Base-by-base conservation (phyloP, 23 tunicate species). In the Styela clava region DNA sequence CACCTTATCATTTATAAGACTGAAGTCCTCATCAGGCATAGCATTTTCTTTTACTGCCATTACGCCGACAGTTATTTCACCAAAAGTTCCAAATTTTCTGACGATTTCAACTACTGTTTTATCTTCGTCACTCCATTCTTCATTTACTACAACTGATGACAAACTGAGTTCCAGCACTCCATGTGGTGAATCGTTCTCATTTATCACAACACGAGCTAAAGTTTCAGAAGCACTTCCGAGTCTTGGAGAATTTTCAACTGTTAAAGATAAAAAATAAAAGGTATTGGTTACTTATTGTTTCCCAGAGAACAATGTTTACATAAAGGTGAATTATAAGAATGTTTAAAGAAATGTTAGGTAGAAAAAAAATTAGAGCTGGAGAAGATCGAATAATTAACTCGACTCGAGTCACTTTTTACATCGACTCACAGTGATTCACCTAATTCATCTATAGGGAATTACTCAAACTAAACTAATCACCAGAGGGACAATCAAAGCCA, bases 171-270 rank as follows among this genome's bases (percentile, higher is more conserved):
- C 97, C 26, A 91, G 79, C 22, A 91, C 63, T 33, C 97, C 97
- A 63, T 91, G 83, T 24, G 97, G 97, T 3, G 83, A 68, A 52
- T 91, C 97, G 34, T 91, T 91, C 63, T 83, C 87, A 9, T 21
- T 36, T n/a, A 91, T 91, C 35, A 83, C 78, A 3, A 91, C 85
- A 35, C 89, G 86, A 35, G 63, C 33, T 34, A 82, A 24, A 30
- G 78, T 81, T 18, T 81, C 68, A 24, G 34, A 21, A 30, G 61
- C 64, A 25, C 37, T 18, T 20, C 95, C 95, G 19, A 89, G 79
- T 19, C 86, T 72, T 35, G 95, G 95, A 65, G 95, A 89, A 64
- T 85, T 56, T 1, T 70, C 69, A 28, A 85, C 95, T 89, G 79
- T 22, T 23, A 21, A 24, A 23, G n/a, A 52, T 36, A 44, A 7